Percentiles rank a stretch among this genome's conserved stretches.
Evolutionary conservation across 2,797 vertebrate species (phyloP).

Genomic region (Mareca strepera): DNA sequence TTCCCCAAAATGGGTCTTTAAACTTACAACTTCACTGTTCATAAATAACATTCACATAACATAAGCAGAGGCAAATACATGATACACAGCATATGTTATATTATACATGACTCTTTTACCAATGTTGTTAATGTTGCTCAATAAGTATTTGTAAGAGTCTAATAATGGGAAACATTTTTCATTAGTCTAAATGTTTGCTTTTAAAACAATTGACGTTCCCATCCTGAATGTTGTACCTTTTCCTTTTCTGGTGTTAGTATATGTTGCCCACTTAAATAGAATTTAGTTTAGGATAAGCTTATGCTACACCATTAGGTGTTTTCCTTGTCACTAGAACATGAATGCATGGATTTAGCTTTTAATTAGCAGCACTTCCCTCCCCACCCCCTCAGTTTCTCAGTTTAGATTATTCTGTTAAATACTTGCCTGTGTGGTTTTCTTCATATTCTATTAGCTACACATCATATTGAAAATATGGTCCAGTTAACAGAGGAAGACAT

Average conservation of each 20-base stretch:
- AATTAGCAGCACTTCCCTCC: not conserved
- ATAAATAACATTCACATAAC: slow-evolving; percentile 4
- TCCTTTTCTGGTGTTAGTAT: not conserved
- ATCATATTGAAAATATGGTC: not conserved
- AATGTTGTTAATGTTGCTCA: not conserved
- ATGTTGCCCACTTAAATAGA: not conserved
- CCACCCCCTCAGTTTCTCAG: not conserved
- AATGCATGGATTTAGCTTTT: not conserved
- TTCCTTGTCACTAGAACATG: not conserved
- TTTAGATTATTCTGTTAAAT: not conserved
- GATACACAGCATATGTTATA: not conserved
- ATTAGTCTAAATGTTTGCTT: not conserved
- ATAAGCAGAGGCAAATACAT: not conserved
- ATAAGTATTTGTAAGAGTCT: slow-evolving; percentile 1
- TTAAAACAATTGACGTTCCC: not conserved
- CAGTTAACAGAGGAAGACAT: not conserved
- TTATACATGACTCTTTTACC: not conserved
- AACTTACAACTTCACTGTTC: slow-evolving; percentile 31
- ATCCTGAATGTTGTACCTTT: not conserved
- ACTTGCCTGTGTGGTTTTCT: not conserved
- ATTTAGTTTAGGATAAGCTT: not conserved
- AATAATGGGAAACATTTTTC: slow-evolving; percentile 26
- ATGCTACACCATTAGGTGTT: not conserved
- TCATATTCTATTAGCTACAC: not conserved
- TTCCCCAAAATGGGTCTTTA: slow-evolving; percentile 11